Evolutionary conservation across 37 sponge, comb jelly and placozoan species (phyloP).

Genomic region (Eunapius fragilis): DNA sequence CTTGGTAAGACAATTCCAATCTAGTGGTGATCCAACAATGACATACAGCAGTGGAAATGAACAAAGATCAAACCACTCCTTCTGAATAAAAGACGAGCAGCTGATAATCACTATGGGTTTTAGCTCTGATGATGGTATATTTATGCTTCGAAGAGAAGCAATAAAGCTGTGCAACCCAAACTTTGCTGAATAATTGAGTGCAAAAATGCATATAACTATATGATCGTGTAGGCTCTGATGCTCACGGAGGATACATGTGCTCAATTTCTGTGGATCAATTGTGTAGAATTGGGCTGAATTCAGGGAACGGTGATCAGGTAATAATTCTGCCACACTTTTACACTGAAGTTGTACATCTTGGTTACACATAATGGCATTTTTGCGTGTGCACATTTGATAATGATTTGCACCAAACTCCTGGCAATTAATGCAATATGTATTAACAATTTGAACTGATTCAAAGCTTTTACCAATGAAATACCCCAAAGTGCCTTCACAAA

Average conservation of each 20-base stretch:
- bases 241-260: neutral
- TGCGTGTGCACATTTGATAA: neutral
- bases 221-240: constrained; percentile 41
- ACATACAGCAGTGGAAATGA: constrained; percentile 46
- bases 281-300: neutral
- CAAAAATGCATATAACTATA: constrained; percentile 81
- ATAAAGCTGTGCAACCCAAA: constrained; percentile 63
- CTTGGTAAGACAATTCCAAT: constrained; percentile 18
- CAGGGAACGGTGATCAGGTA: neutral
- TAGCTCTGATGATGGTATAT: constrained; percentile 11
- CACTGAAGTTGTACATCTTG: neutral
- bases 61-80: constrained; percentile 50
- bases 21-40: constrained; percentile 64
- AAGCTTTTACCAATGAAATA: constrained; percentile 70
- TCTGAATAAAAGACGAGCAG: constrained; percentile 52
- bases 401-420: constrained; percentile 25
- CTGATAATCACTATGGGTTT: constrained; percentile 69
- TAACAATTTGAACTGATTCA: constrained; percentile 12
- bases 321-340: neutral
- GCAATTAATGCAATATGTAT: neutral
- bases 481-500: constrained; percentile 12
- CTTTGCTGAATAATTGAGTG: constrained; percentile 46
- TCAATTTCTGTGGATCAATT: neutral
- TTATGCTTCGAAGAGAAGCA: constrained; percentile 35
- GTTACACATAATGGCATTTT: neutral